These are phyloP conservation scores for Apamea monoglypha DNA, from an alignment of 2,888 invertebrate species.

Conservation along the genomic window DNA sequence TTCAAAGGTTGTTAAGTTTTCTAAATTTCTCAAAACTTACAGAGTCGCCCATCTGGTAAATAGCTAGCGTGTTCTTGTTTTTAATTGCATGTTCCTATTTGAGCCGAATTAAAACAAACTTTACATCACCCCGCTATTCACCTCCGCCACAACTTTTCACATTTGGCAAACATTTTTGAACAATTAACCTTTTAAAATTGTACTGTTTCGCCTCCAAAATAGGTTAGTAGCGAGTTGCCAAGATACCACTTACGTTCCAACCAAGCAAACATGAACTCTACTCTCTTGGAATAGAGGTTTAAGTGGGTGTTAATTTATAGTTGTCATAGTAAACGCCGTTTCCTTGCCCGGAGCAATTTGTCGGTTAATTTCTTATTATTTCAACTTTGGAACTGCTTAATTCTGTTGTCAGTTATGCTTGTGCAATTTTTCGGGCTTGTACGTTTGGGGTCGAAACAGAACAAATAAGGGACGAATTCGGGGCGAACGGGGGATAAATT, in stretches of 20 bases:
- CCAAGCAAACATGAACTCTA: conserved; percentile 42
- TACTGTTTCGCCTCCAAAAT: conserved; percentile 61
- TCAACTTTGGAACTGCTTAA: conserved; percentile 51
- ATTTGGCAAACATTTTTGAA: conserved; percentile 77
- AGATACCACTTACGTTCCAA: conserved; percentile 21
- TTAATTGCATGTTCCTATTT: conserved; percentile 43
- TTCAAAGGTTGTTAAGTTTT: not conserved
- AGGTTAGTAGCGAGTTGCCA: conserved; percentile 54
- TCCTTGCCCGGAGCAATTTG: conserved; percentile 58
- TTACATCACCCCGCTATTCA: conserved; percentile 59
- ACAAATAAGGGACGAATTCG: conserved; percentile 35
- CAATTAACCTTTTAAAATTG: conserved; percentile 77
- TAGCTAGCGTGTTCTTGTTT: conserved; percentile 37
- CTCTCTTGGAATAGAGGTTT: conserved; percentile 32
- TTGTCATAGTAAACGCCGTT: conserved; percentile 56
- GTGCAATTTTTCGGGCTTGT: conserved; percentile 32
- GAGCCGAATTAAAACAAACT: conserved; percentile 57
- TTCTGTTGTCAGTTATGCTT: conserved; percentile 37
- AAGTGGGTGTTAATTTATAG: conserved; percentile 21
- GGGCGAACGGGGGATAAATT: conserved; percentile 10
- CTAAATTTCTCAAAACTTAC: conserved; percentile 21
- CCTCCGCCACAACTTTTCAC: conserved; percentile 74
- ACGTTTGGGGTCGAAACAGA: conserved; percentile 3
- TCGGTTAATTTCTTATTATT: conserved; percentile 64
- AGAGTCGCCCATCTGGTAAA: conserved; percentile 12